Percentiles rank a stretch among this genome's conserved stretches.
phyloP scores from a whole-genome alignment of 23 tunicate species.

The Corella eumyota region DNA sequence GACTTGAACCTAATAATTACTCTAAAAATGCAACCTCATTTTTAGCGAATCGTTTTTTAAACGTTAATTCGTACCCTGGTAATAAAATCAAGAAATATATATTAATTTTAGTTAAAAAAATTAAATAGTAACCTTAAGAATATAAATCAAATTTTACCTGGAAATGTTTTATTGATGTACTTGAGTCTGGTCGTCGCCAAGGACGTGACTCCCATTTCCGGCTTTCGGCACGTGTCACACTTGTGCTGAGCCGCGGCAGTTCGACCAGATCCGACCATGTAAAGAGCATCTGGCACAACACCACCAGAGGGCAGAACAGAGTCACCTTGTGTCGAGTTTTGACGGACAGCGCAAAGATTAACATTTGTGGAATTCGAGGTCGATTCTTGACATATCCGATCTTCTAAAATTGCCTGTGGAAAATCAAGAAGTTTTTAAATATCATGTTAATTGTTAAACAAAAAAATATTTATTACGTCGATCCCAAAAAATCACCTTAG shows the following conservation, averaged over 20 bases:
- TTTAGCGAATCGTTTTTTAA: too few species aligned
- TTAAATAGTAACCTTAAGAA: too few species aligned
- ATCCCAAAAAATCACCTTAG: conserved; percentile 21
- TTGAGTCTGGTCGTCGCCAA: conserved; percentile 57
- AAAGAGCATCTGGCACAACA: conserved; percentile 65
- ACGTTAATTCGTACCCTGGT: too few species aligned
- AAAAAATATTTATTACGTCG: too few species aligned
- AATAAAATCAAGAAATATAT: too few species aligned
- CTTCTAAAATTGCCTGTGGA: conserved; percentile 58
- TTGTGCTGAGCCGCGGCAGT: conserved; percentile 3
- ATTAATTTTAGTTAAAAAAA: too few species aligned
- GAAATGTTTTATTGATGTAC: conserved; percentile 48
- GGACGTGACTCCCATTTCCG: conserved; percentile 29
- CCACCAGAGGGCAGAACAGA: not conserved
- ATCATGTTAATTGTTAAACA: too few species aligned
- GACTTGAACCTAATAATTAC: too few species aligned
- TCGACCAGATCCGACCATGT: conserved; percentile 57
- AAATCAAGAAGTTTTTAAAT: too few species aligned
- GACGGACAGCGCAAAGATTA: conserved; percentile 24
- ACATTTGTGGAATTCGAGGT: conserved; percentile 15
- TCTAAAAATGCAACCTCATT: too few species aligned
- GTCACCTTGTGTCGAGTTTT: not conserved
- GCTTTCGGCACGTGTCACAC: conserved; percentile 26
- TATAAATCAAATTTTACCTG: too few species aligned
- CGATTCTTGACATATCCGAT: conserved; percentile 31